Percentiles rank a stretch among this genome's conserved stretches.
phyloP scores from a whole-genome alignment of 2,888 invertebrate genomes.

The Polymixis lichenea region DNA sequence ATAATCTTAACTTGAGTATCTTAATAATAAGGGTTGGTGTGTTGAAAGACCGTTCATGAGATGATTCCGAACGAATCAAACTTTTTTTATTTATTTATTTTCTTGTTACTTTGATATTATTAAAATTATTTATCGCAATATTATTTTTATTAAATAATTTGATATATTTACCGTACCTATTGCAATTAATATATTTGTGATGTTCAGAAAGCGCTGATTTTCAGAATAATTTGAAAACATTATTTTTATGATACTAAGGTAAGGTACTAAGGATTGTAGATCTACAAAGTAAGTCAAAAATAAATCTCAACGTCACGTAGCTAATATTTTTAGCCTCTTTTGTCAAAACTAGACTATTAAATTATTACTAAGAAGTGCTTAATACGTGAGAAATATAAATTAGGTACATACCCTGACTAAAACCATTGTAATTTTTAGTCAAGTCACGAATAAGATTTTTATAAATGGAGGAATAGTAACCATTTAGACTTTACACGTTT shows the following conservation, averaged over 20 bases:
- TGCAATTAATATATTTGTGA: background rate
- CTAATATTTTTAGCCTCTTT: slow-evolving; percentile 7
- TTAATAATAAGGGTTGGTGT: background rate
- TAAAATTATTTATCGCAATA: background rate
- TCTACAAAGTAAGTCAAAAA: background rate
- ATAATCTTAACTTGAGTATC: background rate
- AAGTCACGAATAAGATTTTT: slow-evolving; percentile 20
- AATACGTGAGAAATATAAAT: slow-evolving; percentile 19
- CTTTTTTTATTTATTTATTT: background rate
- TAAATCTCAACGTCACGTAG: background rate
- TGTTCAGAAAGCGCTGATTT: background rate
- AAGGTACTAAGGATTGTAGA: background rate
- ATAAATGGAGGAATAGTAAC: slow-evolving; percentile 27
- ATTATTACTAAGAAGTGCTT: slow-evolving; percentile 12
- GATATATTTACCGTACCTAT: no score
- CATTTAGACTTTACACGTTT: slow-evolving; percentile 29
- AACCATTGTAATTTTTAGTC: slow-evolving; percentile 19
- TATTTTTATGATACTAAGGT: no score
- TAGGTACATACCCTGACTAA: background rate
- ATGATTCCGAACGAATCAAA: background rate
- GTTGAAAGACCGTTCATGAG: background rate
- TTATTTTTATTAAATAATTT: background rate
- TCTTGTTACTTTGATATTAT: background rate
- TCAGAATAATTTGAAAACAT: background rate
- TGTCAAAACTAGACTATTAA: slow-evolving; percentile 14